Base-by-base conservation (phyloP, 2,113 vertebrate genomes). In the Hucho hucho region DNA sequence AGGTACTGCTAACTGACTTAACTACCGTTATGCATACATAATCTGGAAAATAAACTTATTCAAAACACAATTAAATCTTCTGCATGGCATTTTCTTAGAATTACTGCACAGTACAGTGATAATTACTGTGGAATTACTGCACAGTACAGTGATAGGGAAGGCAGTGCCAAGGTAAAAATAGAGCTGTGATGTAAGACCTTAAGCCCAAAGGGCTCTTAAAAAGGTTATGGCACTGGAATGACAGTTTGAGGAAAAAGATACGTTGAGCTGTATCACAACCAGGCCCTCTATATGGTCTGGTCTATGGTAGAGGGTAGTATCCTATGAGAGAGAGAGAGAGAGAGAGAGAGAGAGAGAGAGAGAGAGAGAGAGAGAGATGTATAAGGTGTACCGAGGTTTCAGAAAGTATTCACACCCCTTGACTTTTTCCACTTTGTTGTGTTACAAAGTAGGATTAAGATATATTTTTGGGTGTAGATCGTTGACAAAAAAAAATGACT, bases 221-320 rank as follows among this genome's bases (percentile, higher is more conserved):
- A 49, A 90, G 87, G 89, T 88, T 87, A 84, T 80, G 79, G 80
- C 80, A 84, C 75, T 26, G 18, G 73, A 80, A 69, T 86, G 88
- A 83, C 85, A 79, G 82, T 73, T 20, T 73, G 73, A 80, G 80
- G 75, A 82, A 73, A 86, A 80, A 75, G 70, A 61, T 82, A 69
- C 72, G 72, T 83, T 77, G 22, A 4, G 71, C 53, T 69, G 25
- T 64, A 24, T 56, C 25, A 64, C 65, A 59, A 43, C 9, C 9
- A 11, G 71, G 66, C 81, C 11, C 63, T 64, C 22, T n/a, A 3
- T 28, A 13, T 7, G 4, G 4, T 43, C 37, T 28, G 25, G 25
- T 7, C 24, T 71, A 3, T n/a, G 3, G 37, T 43, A 63, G 37
- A 24, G 22, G 58, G 29, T 18, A 25, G 2, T 14, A 37, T 28